These are phyloP conservation scores for Nasonia vitripennis DNA, from an alignment of 1,140 invertebrate genomes.

Conservation along the genomic window DNA sequence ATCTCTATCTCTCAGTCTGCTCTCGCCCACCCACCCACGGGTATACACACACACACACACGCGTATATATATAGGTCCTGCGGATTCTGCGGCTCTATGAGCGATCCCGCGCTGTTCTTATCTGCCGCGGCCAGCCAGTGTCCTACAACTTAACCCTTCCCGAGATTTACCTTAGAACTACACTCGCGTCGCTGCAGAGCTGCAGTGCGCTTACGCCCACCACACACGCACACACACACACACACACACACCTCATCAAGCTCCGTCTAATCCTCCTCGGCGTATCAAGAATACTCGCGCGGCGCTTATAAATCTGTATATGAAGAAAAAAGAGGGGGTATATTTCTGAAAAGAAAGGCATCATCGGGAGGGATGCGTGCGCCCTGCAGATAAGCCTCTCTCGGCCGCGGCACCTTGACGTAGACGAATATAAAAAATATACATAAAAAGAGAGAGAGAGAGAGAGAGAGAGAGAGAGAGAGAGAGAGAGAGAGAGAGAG, in stretches of 20 bases:
- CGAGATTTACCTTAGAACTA: slow-evolving; percentile 66
- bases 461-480: background rate
- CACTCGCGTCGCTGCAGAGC: background rate
- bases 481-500: no score
- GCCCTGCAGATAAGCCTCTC: slow-evolving; percentile 55
- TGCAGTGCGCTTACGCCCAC: slow-evolving; percentile 27
- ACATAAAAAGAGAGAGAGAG: slow-evolving; percentile 29
- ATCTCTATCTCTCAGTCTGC: background rate
- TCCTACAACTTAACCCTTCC: slow-evolving; percentile 73
- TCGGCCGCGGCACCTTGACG: slow-evolving; percentile 37
- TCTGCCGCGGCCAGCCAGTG: slow-evolving; percentile 68
- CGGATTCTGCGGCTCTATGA: slow-evolving; percentile 67
- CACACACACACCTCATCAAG: background rate
- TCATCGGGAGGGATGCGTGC: slow-evolving; percentile 45
- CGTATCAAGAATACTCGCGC: slow-evolving; percentile 1
- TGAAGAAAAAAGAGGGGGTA: background rate
- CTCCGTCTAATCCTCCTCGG: slow-evolving; percentile 31
- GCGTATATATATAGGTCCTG: slow-evolving; percentile 53
- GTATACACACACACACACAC: background rate
- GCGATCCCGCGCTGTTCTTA: slow-evolving; percentile 65
- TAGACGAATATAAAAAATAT: slow-evolving; percentile 59
- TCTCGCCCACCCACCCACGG: background rate
- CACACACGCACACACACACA: background rate
- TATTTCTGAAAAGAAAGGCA: background rate
- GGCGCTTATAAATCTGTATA: background rate